These are phyloP conservation scores for Ochropacha duplaris DNA, from an alignment of 2,888 invertebrate species.

Conservation along the genomic window DNA sequence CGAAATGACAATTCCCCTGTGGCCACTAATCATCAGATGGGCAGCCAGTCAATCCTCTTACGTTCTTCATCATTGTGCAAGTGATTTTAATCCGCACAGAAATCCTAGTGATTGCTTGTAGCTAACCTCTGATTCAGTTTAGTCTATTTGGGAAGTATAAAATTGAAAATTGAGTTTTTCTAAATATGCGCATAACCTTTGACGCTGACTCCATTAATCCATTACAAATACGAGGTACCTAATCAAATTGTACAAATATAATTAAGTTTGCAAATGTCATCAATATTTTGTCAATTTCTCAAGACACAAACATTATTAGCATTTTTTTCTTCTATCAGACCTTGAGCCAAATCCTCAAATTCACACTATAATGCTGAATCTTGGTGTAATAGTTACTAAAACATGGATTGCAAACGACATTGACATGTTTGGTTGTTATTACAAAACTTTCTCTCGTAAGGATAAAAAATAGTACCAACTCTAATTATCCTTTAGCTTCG, in stretches of 20 bases:
- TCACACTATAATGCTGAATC: background rate
- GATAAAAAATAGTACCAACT: no score
- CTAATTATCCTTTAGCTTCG: no score
- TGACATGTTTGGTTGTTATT: background rate
- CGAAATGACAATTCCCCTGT: no score
- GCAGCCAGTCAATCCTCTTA: no score
- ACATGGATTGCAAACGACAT: background rate
- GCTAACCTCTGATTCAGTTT: no score
- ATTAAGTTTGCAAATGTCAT: background rate
- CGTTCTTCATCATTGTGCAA: no score
- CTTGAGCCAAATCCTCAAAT: background rate
- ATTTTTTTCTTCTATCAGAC: background rate
- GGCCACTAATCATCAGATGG: no score
- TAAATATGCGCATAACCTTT: no score
- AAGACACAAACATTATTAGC: background rate
- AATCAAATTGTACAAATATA: background rate
- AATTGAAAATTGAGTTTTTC: no score
- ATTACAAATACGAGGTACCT: background rate
- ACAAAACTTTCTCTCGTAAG: background rate
- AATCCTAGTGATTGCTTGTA: no score
- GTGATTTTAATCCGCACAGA: no score
- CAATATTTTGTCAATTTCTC: background rate
- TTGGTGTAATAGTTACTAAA: background rate
- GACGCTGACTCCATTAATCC: background rate
- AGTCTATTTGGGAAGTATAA: no score